phyloP scores from a whole-genome alignment of 37 sponge, comb jelly and placozoan species.

The Aplysina aerophoba region DNA sequence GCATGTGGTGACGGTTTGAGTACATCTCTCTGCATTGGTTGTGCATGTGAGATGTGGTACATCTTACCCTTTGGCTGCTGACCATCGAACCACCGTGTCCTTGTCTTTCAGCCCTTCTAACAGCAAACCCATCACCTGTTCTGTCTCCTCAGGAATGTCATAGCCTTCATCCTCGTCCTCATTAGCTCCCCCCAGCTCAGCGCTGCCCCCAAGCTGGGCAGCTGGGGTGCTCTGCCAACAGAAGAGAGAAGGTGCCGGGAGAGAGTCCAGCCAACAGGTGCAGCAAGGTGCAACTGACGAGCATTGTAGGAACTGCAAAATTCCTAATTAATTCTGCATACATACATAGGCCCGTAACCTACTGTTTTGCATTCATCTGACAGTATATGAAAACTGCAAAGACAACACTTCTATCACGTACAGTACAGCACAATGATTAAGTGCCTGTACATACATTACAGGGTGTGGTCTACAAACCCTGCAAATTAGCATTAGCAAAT shows the following conservation, averaged over 20 bases:
- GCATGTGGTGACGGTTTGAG: background rate
- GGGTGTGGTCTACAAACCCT: no score
- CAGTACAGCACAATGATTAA: no score
- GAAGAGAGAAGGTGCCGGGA: background rate
- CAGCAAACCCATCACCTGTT: slow-evolving; percentile 48
- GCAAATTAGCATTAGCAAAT: no score
- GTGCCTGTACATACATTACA: no score
- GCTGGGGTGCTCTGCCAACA: background rate
- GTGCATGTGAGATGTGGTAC: slow-evolving; percentile 15
- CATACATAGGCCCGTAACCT: no score
- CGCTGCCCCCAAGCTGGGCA: background rate
- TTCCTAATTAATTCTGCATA: no score
- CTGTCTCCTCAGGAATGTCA: slow-evolving; percentile 41
- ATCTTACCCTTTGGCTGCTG: slow-evolving; percentile 97
- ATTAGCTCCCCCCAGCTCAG: slow-evolving; percentile 40
- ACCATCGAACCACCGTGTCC: slow-evolving; percentile 98
- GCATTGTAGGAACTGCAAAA: no score
- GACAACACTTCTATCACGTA: no score
- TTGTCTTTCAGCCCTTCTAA: slow-evolving; percentile 84
- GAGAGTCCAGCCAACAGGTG: no score
- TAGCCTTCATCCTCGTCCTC: slow-evolving; percentile 64
- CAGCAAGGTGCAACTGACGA: no score
- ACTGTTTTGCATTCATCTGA: no score
- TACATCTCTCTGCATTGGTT: background rate
- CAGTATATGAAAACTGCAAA: no score